Conservation (phyloP, 2,888 invertebrate genomes). For the Limnephilus auricula region DNA sequence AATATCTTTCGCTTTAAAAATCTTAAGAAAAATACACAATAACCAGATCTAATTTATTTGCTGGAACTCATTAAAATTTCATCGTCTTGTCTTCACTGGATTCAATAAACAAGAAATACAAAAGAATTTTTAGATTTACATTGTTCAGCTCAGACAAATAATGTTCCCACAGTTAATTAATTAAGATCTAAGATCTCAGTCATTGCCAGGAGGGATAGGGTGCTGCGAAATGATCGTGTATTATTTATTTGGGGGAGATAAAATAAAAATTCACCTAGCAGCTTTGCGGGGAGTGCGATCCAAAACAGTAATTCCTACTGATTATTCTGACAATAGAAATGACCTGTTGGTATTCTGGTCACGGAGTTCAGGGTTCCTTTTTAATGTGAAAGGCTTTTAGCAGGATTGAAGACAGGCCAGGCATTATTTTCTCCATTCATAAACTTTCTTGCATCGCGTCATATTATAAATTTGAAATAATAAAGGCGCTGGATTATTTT, state of each 20-base stretch:
- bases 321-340: slow-evolving; percentile 42
- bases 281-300: neutral
- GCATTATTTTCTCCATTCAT: slow-evolving; percentile 20
- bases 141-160: neutral
- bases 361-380: neutral
- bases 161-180: slow-evolving; percentile 10
- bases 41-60: neutral
- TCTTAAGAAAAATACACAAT: neutral
- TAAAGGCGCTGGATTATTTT: neutral
- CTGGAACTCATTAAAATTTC: neutral
- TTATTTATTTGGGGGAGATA: slow-evolving; percentile 6
- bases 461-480: neutral
- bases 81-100: neutral
- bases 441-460: slow-evolving; percentile 21
- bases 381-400: slow-evolving; percentile 32
- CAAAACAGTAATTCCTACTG: slow-evolving; percentile 29
- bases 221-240: neutral
- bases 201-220: neutral
- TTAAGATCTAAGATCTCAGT: slow-evolving; percentile 5
- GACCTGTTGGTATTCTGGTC: slow-evolving; percentile 31
- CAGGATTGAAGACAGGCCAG: slow-evolving; percentile 10
- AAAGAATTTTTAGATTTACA: neutral
- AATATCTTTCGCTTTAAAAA: neutral
- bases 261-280: slow-evolving; percentile 16
- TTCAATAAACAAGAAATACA: neutral